phyloP scores from a whole-genome alignment of 2,797 vertebrate species.

The Sciurus vulgaris region DNA sequence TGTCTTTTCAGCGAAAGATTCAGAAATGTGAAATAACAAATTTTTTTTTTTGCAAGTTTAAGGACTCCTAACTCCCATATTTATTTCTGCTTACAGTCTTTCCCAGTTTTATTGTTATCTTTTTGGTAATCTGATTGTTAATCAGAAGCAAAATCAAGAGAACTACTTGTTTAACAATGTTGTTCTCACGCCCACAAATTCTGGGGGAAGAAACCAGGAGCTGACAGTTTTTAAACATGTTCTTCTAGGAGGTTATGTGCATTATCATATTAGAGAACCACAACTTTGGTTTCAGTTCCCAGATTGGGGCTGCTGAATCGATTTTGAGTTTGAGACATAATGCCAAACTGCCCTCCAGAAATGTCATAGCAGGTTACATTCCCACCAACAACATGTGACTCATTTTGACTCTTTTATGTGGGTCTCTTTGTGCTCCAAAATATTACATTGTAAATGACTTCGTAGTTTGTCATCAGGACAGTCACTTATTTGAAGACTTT shows the following conservation, averaged over 20 bases:
- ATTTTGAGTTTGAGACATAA: conserved; percentile 30
- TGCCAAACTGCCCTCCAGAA: conserved; percentile 58
- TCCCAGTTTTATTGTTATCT: background rate
- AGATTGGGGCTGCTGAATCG: background rate
- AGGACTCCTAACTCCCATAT: background rate
- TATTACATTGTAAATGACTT: conserved; percentile 34
- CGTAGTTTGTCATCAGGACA: conserved; percentile 17
- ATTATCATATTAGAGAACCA: background rate
- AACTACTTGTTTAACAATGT: conserved; percentile 20
- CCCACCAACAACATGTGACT: conserved; percentile 38
- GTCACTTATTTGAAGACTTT: background rate
- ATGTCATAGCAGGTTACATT: background rate
- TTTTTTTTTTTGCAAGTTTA: background rate
- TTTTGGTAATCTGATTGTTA: conserved; percentile 38
- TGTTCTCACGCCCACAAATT: background rate
- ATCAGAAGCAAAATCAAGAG: conserved; percentile 44
- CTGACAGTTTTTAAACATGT: background rate
- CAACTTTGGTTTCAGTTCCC: conserved; percentile 24
- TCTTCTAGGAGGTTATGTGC: background rate
- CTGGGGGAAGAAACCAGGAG: background rate
- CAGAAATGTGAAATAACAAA: background rate
- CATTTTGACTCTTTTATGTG: conserved; percentile 43
- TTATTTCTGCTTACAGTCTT: background rate
- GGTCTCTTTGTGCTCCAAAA: conserved; percentile 35
- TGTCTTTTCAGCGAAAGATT: background rate